Conservation (phyloP, 2,888 invertebrate genomes). For the Ichneumoninae sp. region DNA sequence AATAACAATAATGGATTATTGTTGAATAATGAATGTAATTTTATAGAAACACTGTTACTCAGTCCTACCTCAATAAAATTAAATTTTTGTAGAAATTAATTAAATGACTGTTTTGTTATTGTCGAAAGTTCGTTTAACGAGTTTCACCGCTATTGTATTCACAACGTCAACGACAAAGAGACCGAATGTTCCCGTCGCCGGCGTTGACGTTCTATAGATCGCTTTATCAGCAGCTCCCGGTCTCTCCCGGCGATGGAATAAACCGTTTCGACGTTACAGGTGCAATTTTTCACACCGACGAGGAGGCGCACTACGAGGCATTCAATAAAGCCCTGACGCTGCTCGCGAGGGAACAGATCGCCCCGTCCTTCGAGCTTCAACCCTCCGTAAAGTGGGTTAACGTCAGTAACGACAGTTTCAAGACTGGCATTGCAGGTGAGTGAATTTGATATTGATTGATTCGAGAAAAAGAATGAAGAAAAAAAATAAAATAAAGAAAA, state of each 20-base stretch:
- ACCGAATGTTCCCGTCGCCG: background rate
- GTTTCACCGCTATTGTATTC: background rate
- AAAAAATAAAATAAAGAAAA: no score
- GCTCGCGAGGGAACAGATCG: conserved; percentile 70
- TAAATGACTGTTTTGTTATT: no score
- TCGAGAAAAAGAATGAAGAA: conserved; percentile 8
- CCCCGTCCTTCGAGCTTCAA: conserved; percentile 75
- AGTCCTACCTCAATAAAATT: no score
- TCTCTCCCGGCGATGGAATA: background rate
- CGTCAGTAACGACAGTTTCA: conserved; percentile 78
- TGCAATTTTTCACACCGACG: conserved; percentile 79
- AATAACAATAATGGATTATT: no score
- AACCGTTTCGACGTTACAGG: conserved; percentile 70
- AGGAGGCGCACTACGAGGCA: conserved; percentile 72
- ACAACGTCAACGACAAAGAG: background rate
- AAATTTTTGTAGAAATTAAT: no score
- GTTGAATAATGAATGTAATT: no score
- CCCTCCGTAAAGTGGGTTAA: conserved; percentile 71
- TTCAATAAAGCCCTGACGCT: conserved; percentile 74
- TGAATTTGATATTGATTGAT: conserved; percentile 58
- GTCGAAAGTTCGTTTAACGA: no score
- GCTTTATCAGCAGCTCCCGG: background rate
- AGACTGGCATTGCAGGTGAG: conserved; percentile 73
- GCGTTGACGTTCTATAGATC: background rate
- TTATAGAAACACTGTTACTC: no score